These are phyloP conservation scores for Paracentrotus lividus DNA, from an alignment of 53 echinoderm and acorn worm genomes.

Conservation along the genomic window DNA sequence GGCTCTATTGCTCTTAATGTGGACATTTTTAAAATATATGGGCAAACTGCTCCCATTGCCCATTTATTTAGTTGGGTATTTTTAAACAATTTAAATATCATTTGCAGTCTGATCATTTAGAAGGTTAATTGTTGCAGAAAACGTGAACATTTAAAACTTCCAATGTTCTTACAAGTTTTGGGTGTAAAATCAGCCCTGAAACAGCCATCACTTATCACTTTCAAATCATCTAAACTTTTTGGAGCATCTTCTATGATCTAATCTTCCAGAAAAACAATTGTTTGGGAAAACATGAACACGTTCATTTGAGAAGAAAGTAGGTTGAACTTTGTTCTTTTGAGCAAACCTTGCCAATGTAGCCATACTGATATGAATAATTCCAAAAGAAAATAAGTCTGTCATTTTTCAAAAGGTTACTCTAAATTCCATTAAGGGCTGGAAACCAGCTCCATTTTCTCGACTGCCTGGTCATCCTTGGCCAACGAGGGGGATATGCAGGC, in stretches of 20 bases:
- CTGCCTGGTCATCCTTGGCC: slow-evolving; percentile 43
- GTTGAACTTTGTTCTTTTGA: not conserved
- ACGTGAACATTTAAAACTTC: no score
- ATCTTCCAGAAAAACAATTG: not conserved
- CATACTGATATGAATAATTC: slow-evolving; percentile 64
- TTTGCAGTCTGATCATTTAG: not conserved
- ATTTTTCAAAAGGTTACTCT: slow-evolving; percentile 64
- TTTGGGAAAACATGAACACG: not conserved
- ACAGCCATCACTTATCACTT: no score
- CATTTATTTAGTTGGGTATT: no score
- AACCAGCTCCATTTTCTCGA: slow-evolving; percentile 26
- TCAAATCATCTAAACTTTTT: no score
- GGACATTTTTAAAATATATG: not conserved
- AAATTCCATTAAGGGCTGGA: slow-evolving; percentile 60
- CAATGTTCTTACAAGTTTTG: no score
- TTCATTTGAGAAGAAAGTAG: slow-evolving; percentile 25
- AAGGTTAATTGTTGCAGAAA: not conserved
- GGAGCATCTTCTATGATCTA: no score
- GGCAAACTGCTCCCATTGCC: no score
- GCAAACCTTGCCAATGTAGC: slow-evolving; percentile 34
- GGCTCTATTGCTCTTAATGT: not conserved
- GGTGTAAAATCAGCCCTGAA: no score
- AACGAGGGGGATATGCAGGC: slow-evolving; percentile 19
- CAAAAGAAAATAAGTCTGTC: slow-evolving; percentile 59
- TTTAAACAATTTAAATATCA: not conserved